These are phyloP conservation scores for Heliconius erato DNA, from an alignment of 2,888 invertebrate genomes.

Conservation along the genomic window DNA sequence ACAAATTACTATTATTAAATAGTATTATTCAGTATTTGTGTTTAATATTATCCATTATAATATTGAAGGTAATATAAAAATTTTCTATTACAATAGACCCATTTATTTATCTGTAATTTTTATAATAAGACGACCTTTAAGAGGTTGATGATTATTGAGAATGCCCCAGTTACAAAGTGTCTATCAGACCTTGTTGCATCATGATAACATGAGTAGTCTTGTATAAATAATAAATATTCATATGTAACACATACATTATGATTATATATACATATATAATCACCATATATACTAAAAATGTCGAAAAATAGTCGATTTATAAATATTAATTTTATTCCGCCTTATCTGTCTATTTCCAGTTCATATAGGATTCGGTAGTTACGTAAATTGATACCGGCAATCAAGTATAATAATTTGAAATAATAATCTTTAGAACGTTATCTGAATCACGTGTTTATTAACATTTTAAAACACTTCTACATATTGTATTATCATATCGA, in stretches of 20 bases:
- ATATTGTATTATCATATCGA: neutral
- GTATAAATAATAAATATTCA: slow-evolving; percentile 2
- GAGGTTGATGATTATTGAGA: slow-evolving; percentile 21
- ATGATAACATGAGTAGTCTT: neutral
- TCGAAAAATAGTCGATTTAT: neutral
- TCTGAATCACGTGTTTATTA: neutral
- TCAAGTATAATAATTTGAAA: too few species aligned
- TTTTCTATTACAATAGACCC: neutral
- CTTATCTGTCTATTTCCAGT: neutral
- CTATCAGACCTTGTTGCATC: slow-evolving; percentile 20
- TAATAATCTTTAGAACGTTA: neutral
- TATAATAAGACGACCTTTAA: slow-evolving; percentile 9
- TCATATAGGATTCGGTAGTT: slow-evolving; percentile 15
- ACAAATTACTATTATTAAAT: neutral
- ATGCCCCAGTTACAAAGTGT: slow-evolving; percentile 27
- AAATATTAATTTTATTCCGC: neutral
- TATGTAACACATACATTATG: neutral
- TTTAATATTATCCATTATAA: neutral
- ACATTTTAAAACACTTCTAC: neutral
- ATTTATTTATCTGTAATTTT: slow-evolving; percentile 24
- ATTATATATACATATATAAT: neutral
- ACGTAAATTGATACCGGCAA: neutral
- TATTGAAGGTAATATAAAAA: slow-evolving; percentile 13
- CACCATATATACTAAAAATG: neutral
- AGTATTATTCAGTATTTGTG: too few species aligned